These are phyloP conservation scores for Criorhina ranunculi DNA, from an alignment of 2,888 invertebrate genomes.

Conservation along the genomic window DNA sequence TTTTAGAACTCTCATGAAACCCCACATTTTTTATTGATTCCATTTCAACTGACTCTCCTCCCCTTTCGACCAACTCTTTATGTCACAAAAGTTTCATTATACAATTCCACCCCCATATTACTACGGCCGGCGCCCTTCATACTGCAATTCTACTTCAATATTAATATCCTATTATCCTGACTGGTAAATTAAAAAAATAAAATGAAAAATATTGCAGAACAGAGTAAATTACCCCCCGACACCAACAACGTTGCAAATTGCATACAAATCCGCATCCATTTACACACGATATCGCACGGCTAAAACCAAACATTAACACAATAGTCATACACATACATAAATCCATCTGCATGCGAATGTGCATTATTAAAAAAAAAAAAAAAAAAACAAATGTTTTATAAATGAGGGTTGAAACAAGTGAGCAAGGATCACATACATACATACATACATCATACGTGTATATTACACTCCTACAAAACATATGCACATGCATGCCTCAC, in stretches of 20 bases:
- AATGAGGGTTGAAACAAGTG: slow-evolving; percentile 66
- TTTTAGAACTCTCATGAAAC: slow-evolving; percentile 22
- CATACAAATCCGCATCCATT: slow-evolving; percentile 65
- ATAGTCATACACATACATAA: slow-evolving; percentile 24
- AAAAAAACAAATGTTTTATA: slow-evolving; percentile 58
- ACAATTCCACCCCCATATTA: not conserved
- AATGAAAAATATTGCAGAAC: too few relatives aligned
- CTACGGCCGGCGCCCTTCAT: slow-evolving; percentile 21
- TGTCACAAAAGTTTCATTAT: slow-evolving; percentile 42
- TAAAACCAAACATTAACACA: slow-evolving; percentile 70
- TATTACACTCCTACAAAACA: not conserved
- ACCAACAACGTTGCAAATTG: slow-evolving; percentile 66
- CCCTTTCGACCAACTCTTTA: not conserved
- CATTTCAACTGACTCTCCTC: slow-evolving; percentile 12
- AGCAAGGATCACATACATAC: slow-evolving; percentile 17
- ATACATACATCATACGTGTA: not conserved
- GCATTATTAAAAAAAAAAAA: slow-evolving; percentile 51
- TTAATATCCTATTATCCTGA: slow-evolving; percentile 74
- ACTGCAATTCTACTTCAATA: slow-evolving; percentile 64
- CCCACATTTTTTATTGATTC: slow-evolving; percentile 36
- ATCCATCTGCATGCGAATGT: slow-evolving; percentile 35
- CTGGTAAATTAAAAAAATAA: slow-evolving; percentile 12
- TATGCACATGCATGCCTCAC: not conserved
- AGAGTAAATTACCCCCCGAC: slow-evolving; percentile 64
- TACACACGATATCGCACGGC: slow-evolving; percentile 51